These are phyloP conservation scores for Adelphocoris suturalis DNA, from an alignment of 2,888 invertebrate species.

Conservation along the genomic window DNA sequence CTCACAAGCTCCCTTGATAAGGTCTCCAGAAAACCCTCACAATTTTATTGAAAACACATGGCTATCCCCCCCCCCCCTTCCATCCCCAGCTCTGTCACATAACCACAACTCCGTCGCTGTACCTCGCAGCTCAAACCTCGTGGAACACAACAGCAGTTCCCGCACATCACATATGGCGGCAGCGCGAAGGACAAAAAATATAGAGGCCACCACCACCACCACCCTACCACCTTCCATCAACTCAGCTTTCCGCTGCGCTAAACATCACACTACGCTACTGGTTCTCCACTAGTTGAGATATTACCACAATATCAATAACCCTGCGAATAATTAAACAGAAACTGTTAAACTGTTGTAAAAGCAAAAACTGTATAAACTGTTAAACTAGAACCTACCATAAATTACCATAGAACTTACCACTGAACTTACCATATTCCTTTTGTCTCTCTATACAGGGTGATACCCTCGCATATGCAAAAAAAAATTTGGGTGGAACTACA, in stretches of 20 bases:
- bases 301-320: no score
- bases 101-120: not conserved
- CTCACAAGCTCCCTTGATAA: not conserved
- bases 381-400: no score
- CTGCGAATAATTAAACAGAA: no score
- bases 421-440: no score
- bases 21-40: constrained; percentile 1
- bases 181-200: constrained; percentile 46
- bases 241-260: not conserved
- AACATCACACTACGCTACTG: no score
- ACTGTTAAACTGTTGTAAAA: no score
- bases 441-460: no score
- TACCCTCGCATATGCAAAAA: no score
- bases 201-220: not conserved
- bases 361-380: no score
- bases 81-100: not conserved
- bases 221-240: not conserved
- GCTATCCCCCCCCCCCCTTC: not conserved
- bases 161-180: constrained; percentile 43
- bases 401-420: no score
- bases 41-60: constrained; percentile 18
- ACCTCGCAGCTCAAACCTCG: not conserved
- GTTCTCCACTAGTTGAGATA: no score
- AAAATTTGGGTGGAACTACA: no score
- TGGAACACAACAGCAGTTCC: not conserved